Evolutionary conservation across 2,888 invertebrate species (phyloP).

Genomic region (Rotaria sp.): DNA sequence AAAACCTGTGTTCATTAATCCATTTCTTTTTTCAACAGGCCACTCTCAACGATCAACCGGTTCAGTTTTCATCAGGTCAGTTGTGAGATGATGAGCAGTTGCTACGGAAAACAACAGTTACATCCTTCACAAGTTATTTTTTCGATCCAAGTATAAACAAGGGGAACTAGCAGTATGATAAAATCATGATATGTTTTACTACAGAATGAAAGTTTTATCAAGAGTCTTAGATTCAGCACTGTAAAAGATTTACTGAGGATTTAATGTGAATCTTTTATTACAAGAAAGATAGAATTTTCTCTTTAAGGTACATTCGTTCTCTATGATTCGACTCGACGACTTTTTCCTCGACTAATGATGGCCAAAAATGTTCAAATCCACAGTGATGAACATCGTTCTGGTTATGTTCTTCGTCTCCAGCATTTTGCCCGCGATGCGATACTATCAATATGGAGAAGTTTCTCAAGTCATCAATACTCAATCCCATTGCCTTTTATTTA

Average conservation of each 20-base stretch:
- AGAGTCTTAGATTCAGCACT: too few species aligned
- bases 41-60: not conserved
- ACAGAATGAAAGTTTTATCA: too few species aligned
- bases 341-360: not conserved
- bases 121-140: too few species aligned
- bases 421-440: not conserved
- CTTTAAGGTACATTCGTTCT: not conserved
- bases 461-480: not conserved
- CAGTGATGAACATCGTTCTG: slow-evolving; percentile 5
- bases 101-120: not conserved
- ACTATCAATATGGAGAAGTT: not conserved
- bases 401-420: not conserved
- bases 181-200: too few species aligned
- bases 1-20: not conserved
- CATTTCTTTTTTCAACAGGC: not conserved
- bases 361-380: not conserved
- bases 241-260: too few species aligned
- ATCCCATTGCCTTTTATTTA: not conserved
- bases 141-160: too few species aligned
- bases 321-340: not conserved
- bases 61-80: not conserved
- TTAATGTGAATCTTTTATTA: not conserved
- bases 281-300: too few species aligned
- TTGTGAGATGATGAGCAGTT: too few species aligned
- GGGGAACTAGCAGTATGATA: too few species aligned